Base-by-base conservation (phyloP, 1,140 invertebrate species). In the Metaphire vulgaris region DNA sequence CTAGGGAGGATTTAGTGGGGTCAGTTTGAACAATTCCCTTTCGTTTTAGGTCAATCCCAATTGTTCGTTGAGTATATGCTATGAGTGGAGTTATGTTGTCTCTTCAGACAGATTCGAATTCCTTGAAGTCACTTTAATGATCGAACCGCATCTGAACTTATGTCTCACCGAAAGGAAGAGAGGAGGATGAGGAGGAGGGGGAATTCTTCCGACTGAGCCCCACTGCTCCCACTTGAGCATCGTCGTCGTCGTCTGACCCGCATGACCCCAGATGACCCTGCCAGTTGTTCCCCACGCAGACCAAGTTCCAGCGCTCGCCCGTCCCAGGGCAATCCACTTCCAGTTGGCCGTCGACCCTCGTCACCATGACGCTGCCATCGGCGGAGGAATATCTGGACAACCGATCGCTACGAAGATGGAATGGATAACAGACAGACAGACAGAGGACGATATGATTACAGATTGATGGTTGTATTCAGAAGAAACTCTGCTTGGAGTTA, bases 331-430 rank as follows among this genome's bases (percentile, higher is more conserved):
- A 77, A 28, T 72, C 76, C 12, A 77, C 28, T 2, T 66, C 72
- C 12, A 77, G 16, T 14, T 69, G 33, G 1, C 66, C 76, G 15
- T 74, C 72, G 31, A 68, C 66, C 26, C 73, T 67, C 30, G 34
- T 16, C 28, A 77, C 31, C 73, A 65, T 75, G 26, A 41, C 41
- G 67, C 74, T 76, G n/a, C n/a, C 72, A 75, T 33, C 2, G 76
- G 72, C 32, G 30, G 72, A 30, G 33, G 29, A 29, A 65, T 69
- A 34, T 77, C 76, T 0, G 76, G 72, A 33, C 76, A 77, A 21
- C 76, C 76, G 30, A 74, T 26, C 0, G 76, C 76, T 77, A 56
- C 14, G 28, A 6, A 16, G 69, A 16, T 29, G 29, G 15, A 16
- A n/a, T n/a, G n/a, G n/a, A n/a, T n/a, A n/a, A n/a, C n/a, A n/a